A percentile compares a stretch with the other conserved stretches of the same genome.
These are phyloP conservation scores for Proterorhinus semilunaris DNA, from an alignment of 2,113 vertebrate genomes.

Conservation along the genomic window DNA sequence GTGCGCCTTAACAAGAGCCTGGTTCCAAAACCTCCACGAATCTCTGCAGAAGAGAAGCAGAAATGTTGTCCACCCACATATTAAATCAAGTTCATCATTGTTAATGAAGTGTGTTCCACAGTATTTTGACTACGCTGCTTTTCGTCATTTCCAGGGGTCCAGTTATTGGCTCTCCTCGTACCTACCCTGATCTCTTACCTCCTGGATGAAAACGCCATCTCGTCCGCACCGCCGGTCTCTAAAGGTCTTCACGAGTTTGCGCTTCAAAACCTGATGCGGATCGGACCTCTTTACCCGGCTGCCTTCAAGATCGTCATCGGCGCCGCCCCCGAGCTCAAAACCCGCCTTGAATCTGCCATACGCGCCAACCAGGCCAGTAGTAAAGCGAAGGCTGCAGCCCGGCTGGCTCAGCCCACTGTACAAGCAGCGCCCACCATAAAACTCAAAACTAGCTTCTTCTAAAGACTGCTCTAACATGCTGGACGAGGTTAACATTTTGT, in stretches of 20 bases:
- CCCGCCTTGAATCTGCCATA: slow-evolving; percentile 91
- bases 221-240: slow-evolving; percentile 82
- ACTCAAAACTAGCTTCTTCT: slow-evolving; percentile 98
- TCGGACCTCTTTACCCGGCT: slow-evolving; percentile 93
- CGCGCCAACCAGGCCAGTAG: slow-evolving; percentile 91
- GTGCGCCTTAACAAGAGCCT: no score
- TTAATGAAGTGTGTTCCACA: background rate
- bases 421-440: slow-evolving; percentile 95
- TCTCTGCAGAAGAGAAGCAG: no score
- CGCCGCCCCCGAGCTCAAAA: slow-evolving; percentile 93
- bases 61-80: no score
- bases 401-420: slow-evolving; percentile 84
- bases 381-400: slow-evolving; percentile 87
- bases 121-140: background rate
- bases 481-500: slow-evolving; percentile 10
- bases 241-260: slow-evolving; percentile 94
- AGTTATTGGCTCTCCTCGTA: slow-evolving; percentile 92
- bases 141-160: slow-evolving; percentile 79
- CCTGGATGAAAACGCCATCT: slow-evolving; percentile 90
- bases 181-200: slow-evolving; percentile 95
- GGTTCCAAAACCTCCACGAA: no score
- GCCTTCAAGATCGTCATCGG: slow-evolving; percentile 98
- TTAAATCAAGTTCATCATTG: background rate
- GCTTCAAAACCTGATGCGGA: slow-evolving; percentile 95
- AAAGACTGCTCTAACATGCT: slow-evolving; percentile 42